A percentile compares a stretch with the other conserved stretches of the same genome.
Conservation (phyloP, 2,888 invertebrate genomes). For the Philhelius pedissequus region DNA sequence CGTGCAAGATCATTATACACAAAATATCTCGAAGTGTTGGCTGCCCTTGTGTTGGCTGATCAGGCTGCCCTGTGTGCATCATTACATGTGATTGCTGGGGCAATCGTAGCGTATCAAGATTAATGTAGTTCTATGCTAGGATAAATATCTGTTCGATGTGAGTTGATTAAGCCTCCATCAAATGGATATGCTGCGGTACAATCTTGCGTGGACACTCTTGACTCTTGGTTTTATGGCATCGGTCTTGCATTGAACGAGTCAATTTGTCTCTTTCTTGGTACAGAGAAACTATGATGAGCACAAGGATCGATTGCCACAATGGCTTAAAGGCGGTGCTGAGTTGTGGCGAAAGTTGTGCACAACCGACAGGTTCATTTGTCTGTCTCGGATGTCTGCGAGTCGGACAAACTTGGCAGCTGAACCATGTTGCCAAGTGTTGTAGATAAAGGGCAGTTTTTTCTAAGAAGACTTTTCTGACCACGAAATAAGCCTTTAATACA, state of each 20-base stretch:
- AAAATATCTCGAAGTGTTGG: constrained; percentile 30
- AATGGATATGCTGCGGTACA: not conserved
- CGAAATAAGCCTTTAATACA: no score
- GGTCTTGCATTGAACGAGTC: constrained; percentile 36
- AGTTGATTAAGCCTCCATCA: constrained; percentile 64
- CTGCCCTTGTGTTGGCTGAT: not conserved
- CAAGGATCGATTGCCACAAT: constrained; percentile 60
- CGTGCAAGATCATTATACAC: constrained; percentile 46
- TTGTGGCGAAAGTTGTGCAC: constrained; percentile 9
- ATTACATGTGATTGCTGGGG: constrained; percentile 52
- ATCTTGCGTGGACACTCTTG: not conserved
- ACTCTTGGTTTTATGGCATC: not conserved
- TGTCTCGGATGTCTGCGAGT: not conserved
- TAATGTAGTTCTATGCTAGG: constrained; percentile 63
- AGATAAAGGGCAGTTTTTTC: no score
- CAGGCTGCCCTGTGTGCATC: constrained; percentile 13
- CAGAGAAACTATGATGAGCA: not conserved
- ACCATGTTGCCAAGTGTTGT: not conserved
- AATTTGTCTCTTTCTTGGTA: constrained; percentile 47
- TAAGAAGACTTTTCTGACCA: no score
- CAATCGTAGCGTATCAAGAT: constrained; percentile 53
- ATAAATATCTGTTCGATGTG: constrained; percentile 66
- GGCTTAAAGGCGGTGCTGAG: not conserved
- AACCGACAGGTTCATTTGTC: constrained; percentile 38
- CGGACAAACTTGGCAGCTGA: not conserved